Evolutionary conservation across 2,888 invertebrate species (phyloP).

Genomic region (Catocala sponsa): DNA sequence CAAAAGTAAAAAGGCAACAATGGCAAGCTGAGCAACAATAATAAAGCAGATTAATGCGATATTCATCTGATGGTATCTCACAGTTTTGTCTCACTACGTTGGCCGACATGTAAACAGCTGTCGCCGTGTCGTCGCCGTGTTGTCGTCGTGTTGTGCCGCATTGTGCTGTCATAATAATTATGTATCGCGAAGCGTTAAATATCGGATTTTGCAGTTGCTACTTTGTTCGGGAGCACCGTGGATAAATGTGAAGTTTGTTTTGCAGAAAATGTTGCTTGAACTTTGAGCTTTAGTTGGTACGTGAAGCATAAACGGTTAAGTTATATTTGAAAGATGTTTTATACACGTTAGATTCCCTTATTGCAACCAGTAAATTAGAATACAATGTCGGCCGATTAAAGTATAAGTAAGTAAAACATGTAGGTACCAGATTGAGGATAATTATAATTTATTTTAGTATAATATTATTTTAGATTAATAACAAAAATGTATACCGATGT

Average conservation of each 20-base stretch:
- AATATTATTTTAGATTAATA: no score
- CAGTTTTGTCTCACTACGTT: constrained; percentile 52
- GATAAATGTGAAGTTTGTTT: constrained; percentile 32
- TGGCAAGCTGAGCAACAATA: constrained; percentile 58
- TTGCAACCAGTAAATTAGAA: no score
- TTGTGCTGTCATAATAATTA: constrained; percentile 85
- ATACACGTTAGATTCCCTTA: no score
- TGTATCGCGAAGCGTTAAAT: constrained; percentile 77
- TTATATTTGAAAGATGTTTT: no score
- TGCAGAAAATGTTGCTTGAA: constrained; percentile 11
- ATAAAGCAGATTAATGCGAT: constrained; percentile 69
- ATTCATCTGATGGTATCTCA: constrained; percentile 67
- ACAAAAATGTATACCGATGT: no score
- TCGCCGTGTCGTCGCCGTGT: constrained; percentile 57
- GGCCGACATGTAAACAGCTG: constrained; percentile 68
- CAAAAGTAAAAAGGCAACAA: constrained; percentile 43
- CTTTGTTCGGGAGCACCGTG: constrained; percentile 50
- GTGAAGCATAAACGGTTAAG: neutral
- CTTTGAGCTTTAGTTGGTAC: constrained; percentile 12
- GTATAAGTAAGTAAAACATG: no score
- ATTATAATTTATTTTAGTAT: no score
- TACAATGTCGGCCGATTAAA: no score
- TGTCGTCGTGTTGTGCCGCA: constrained; percentile 67
- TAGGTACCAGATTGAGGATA: no score
- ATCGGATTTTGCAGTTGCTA: constrained; percentile 66